phyloP scores from a whole-genome alignment of 1,140 invertebrate species.

The Macrosteles quadrilineatus region DNA sequence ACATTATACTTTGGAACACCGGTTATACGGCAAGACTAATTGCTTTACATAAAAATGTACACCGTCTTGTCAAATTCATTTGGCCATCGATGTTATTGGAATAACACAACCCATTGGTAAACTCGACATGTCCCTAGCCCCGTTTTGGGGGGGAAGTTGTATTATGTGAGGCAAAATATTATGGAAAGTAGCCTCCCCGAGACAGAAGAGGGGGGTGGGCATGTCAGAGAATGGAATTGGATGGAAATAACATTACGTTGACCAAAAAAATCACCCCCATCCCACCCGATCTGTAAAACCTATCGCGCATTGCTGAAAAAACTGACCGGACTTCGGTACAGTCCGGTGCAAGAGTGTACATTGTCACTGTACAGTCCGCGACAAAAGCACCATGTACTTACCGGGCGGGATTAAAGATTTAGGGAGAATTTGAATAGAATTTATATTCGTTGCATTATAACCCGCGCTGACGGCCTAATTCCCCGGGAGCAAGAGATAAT shows the following conservation, averaged over 20 bases:
- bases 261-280: slow-evolving; percentile 28
- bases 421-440: slow-evolving; percentile 23
- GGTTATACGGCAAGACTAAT: no score
- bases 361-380: slow-evolving; percentile 18
- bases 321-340: slow-evolving; percentile 25
- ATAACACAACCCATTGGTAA: no score
- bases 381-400: slow-evolving; percentile 9
- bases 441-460: slow-evolving; percentile 15
- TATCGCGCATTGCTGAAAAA: slow-evolving; percentile 26
- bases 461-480: slow-evolving; percentile 8
- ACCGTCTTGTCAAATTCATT: no score
- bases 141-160: not conserved
- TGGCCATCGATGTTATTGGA: no score
- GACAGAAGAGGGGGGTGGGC: not conserved
- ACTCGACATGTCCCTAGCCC: no score
- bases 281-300: slow-evolving; percentile 28
- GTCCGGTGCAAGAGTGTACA: slow-evolving; percentile 8
- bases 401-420: slow-evolving; percentile 2
- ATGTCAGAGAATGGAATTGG: slow-evolving; percentile 31
- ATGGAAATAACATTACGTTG: slow-evolving; percentile 34
- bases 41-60: no score
- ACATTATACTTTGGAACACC: no score
- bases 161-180: slow-evolving; percentile 22
- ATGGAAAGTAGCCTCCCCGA: slow-evolving; percentile 13
- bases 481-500: not conserved